phyloP scores from a whole-genome alignment of 2,888 invertebrate species.

The Tryphoninae sp. region DNA sequence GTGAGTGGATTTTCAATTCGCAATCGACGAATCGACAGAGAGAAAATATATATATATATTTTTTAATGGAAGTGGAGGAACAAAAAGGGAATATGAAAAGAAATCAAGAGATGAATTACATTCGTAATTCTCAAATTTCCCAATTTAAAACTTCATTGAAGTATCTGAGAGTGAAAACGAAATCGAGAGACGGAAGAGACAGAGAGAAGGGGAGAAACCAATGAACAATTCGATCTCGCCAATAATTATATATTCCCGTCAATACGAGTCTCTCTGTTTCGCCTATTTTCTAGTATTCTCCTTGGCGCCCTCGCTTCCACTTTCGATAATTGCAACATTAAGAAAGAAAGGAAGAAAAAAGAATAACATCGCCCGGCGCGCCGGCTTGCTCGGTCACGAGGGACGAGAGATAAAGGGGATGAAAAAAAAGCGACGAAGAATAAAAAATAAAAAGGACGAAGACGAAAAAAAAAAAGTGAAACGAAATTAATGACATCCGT shows the following conservation, averaged over 20 bases:
- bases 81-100: slow-evolving; percentile 14
- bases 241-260: slow-evolving; percentile 8
- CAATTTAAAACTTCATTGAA: slow-evolving; percentile 46
- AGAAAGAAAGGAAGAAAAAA: slow-evolving; percentile 28
- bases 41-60: slow-evolving; percentile 15
- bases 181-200: background rate
- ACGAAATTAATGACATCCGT: slow-evolving; percentile 52
- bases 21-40: slow-evolving; percentile 16
- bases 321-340: slow-evolving; percentile 47
- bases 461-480: background rate
- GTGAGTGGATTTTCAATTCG: slow-evolving; percentile 53
- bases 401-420: no score
- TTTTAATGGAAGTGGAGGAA: slow-evolving; percentile 5
- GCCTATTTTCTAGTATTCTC: slow-evolving; percentile 13
- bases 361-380: background rate
- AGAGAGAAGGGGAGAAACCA: slow-evolving; percentile 4
- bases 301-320: background rate
- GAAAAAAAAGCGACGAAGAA: slow-evolving; percentile 1
- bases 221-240: slow-evolving; percentile 23
- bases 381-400: no score
- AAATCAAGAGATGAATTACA: slow-evolving; percentile 47
- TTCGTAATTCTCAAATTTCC: slow-evolving; percentile 29
- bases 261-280: no score
- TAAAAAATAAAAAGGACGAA: background rate
- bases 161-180: slow-evolving; percentile 3